Evolutionary conservation across 2,113 vertebrate genomes (phyloP), one percentile per base, ranked within the genome.

Genomic region (Menura novaehollandiae): DNA sequence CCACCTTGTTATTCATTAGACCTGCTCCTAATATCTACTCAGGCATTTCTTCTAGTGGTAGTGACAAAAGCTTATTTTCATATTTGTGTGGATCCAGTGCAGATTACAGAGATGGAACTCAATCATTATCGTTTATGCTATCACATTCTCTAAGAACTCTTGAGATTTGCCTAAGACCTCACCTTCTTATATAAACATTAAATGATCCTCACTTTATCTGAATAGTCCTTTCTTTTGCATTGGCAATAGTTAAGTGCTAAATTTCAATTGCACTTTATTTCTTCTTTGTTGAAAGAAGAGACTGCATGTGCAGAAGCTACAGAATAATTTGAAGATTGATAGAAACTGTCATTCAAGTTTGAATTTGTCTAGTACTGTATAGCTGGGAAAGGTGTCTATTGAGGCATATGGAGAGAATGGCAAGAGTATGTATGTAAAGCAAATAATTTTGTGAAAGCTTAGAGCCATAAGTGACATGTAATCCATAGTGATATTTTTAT

Each of bases 1-100:
- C 17, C 28, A 86, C 95, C 80, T 91, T 83, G 13, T 91, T 94
- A 80, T 83, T 94, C 63, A n/a, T 88, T 90, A 90, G 82, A 90
- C 32, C 51, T 80, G 33, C 15, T 96, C 33, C 44, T 47, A 30
- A 6, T 72, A 13, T 47, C 76, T 75, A 19, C 44, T 89, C n/a
- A 19, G 60, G 39, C 12, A 19, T 74, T 67, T 49, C 59, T 72
- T 69, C 84, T 67, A 60, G 67, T 2, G 3, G 35, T 9, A 88
- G 49, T 20, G 12, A 94, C 26, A 84, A 62, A 90, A 86, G 51
- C 33, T 87, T 64, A 13, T 59, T 86, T 88, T 78, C 59, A 63
- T 88, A 77, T 39, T 69, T 82, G 39, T 37, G 37, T 71, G 67
- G 63, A 77, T 74, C 41, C 44, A 67, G 28, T 55, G 51, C 64